Base-by-base conservation (phyloP, 1,140 invertebrate genomes). In the Cydia strobilella region DNA sequence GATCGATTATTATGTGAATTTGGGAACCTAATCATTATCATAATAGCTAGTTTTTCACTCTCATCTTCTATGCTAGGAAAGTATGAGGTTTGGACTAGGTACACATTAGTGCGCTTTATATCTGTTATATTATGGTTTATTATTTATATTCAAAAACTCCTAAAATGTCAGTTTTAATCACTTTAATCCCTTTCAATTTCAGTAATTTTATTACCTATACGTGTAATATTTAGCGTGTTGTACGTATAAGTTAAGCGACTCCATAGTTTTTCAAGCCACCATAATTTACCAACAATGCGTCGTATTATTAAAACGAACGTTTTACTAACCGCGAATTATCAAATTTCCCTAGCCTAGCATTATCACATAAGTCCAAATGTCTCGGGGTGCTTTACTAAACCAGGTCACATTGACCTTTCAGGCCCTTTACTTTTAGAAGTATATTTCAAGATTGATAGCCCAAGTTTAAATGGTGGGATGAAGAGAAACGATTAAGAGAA, bases 281-380 rank as follows among this genome's bases (percentile, higher is more conserved):
- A 73, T 73, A 59, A 59, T 73, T 73, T 73, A 73, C 18, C 72
- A 62, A 62, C 72, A 59, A 73, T 48, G 73, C 59, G 73, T 65
- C 73, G 31, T 62, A 75, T 75, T 75, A 75, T 75, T 75, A 75
- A 75, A 75, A 75, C 15, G 74, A 75, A 62, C 74, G 63, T 75
- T 75, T 75, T 54, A 42, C 31, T 75, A 75, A 75, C 74, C 74
- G 63, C 63, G 74, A 75, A 75, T 75, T 75, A 75, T 75, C 74
- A 72, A 75, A 75, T 75, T 75, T 75, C 74, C 27, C 65, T 75
- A 51, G 63, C 74, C 65, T 59, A 59, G 27, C 63, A 75, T 75
- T 75, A 75, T 69, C 74, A 75, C 74, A 75, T 71, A 75, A 75
- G 74, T 75, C 74, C 74, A 75, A 75, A 75, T 75, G 74, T 75